Percentiles rank a stretch among this genome's conserved stretches.
phyloP scores from a whole-genome alignment of 2,113 vertebrate species.

The Sinosuthora webbiana region DNA sequence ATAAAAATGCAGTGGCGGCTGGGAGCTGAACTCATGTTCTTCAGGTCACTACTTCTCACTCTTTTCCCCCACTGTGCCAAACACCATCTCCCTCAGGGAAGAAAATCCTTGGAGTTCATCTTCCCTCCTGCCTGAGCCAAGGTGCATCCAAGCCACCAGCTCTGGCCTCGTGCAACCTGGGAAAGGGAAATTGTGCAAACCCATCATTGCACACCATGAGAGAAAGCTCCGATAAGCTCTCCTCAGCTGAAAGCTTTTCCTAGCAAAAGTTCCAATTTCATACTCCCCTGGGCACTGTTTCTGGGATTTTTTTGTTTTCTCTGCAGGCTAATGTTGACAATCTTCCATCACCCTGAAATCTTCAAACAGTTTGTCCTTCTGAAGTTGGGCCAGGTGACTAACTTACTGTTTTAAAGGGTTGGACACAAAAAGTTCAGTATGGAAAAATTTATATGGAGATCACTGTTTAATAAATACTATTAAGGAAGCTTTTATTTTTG shows the following conservation, averaged over 20 bases:
- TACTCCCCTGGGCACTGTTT: not conserved
- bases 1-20: not conserved
- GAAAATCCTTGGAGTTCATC: not conserved
- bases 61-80: not conserved
- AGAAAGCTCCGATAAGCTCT: not conserved
- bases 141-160: not conserved
- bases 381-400: not conserved
- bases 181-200: not conserved
- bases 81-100: not conserved
- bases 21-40: not conserved
- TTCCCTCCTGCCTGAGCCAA: not conserved
- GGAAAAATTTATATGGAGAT: not conserved
- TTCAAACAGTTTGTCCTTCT: not conserved
- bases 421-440: not conserved
- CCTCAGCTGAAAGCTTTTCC: slow-evolving; percentile 1
- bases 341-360: not conserved
- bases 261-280: not conserved
- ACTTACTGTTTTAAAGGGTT: not conserved
- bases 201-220: not conserved
- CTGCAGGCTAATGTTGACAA: not conserved
- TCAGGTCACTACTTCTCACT: not conserved
- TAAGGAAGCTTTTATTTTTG: not conserved
- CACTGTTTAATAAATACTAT: not conserved
- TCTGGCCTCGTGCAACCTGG: not conserved
- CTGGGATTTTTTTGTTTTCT: not conserved